Evolutionary conservation across 1,140 invertebrate genomes (phyloP), one percentile per base, ranked within the genome.

Genomic region (Xylocopa sonorina): DNA sequence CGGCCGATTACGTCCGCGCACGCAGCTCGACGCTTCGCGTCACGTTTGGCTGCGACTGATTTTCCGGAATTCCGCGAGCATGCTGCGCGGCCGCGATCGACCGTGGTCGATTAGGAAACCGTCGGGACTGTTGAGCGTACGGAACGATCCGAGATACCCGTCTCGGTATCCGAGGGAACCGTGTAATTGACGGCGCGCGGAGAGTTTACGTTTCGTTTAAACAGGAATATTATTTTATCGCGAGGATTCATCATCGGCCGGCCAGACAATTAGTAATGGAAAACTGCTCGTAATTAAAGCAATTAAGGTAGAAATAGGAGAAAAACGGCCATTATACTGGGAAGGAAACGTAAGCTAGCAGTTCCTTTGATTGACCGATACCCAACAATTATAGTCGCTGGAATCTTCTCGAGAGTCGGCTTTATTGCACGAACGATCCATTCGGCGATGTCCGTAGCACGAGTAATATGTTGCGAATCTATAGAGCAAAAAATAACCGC

Each of bases 301-400:
- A 68, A 68, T 68, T 68, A 68, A 51, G 6, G 48, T 68, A 34
- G 66, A 16, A 51, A 68, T 38, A 51, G 14, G 24, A 68, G 32
- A 34, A 68, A 68, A 68, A 68, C 48, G 64, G 34, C 0, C 18
- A 12, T 32, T 50, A 51, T 67, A 29, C 64, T n/a, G 2, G 64
- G 34, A 67, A 53, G 34, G 16, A 71, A 57, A 24, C n/a, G 51
- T 71, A 21, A 67, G n/a, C 18, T 21, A 63, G 12, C 43, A 10
- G 3, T 0, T 55, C 10, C 12, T 66, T 21, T 24, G 46, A 67
- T 67, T 51, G 9, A 3, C 29, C 21, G 27, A n/a, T 50, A 50
- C n/a, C n/a, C n/a, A n/a, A 55, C 27, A 29, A 55, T 0, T 55
- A 1, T 5, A 18, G 18, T 55, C 6, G 16, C 14, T 7, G 2